Conservation (phyloP, 2,113 vertebrate genomes). For the Salvator merianae region DNA sequence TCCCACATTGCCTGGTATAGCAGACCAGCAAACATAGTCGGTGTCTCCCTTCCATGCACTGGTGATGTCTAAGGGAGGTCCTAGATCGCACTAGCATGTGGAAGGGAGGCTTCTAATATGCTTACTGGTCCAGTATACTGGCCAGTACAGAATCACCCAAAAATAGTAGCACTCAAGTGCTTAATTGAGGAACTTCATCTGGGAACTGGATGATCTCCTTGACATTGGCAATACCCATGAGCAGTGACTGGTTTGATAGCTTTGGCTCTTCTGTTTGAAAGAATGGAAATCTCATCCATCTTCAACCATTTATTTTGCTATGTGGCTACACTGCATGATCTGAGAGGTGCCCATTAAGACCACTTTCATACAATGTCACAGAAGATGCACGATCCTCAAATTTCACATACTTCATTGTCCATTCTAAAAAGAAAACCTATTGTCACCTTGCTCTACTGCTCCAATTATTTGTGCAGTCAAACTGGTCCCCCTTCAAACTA, state of each 20-base stretch:
- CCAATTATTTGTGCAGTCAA: background rate
- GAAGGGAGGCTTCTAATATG: too few relatives aligned
- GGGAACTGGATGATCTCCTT: background rate
- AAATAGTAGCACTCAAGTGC: background rate
- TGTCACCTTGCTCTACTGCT: background rate
- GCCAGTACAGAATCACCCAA: too few relatives aligned
- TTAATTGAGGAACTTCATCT: background rate
- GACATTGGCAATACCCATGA: background rate
- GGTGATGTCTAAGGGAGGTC: too few relatives aligned
- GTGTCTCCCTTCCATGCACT: too few relatives aligned
- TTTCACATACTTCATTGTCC: background rate
- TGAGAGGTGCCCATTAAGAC: background rate
- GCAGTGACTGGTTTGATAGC: background rate
- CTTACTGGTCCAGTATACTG: too few relatives aligned
- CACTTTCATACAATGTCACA: background rate
- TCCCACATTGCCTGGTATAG: too few relatives aligned
- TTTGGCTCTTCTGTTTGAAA: slow-evolving; percentile 1
- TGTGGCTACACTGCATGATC: background rate
- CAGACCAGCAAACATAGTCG: too few relatives aligned
- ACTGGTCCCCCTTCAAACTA: background rate
- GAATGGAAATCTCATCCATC: background rate
- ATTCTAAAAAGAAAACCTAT: background rate
- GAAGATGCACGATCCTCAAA: background rate
- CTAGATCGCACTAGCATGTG: too few relatives aligned
- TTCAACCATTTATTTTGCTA: background rate